These are phyloP conservation scores for Eupithecia centaureata DNA, from an alignment of 2,888 invertebrate genomes.

Conservation along the genomic window DNA sequence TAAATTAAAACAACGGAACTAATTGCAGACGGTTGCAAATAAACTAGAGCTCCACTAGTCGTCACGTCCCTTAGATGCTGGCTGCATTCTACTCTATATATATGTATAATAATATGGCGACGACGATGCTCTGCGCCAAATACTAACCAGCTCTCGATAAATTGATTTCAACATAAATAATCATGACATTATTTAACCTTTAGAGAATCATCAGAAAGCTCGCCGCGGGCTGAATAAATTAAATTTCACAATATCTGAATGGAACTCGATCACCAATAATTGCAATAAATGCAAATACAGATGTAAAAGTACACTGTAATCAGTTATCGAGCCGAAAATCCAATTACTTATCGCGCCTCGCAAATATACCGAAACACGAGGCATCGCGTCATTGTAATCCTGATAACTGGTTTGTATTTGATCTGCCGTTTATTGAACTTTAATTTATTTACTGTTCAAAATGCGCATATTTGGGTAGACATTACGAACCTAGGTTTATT, in stretches of 20 bases:
- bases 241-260: constrained; percentile 12
- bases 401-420: constrained; percentile 25
- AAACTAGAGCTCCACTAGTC: too few relatives aligned
- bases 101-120: too few relatives aligned
- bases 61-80: too few relatives aligned
- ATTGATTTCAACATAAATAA: neutral
- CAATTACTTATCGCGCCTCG: constrained; percentile 31
- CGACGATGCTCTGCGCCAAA: too few relatives aligned
- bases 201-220: neutral
- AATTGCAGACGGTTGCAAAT: too few relatives aligned
- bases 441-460: constrained; percentile 9
- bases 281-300: constrained; percentile 19
- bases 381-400: constrained; percentile 20
- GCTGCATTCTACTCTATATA: too few relatives aligned
- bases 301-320: constrained; percentile 27
- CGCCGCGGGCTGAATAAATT: neutral
- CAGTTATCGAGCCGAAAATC: constrained; percentile 28
- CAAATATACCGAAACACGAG: constrained; percentile 9
- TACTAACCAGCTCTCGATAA: neutral
- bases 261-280: constrained; percentile 13
- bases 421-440: constrained; percentile 20
- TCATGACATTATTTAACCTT: neutral
- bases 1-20: too few relatives aligned
- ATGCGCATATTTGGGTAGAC: constrained; percentile 9
- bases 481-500: neutral